Evolutionary conservation across 2,797 vertebrate genomes (phyloP).

Genomic region (Falco rusticolus): DNA sequence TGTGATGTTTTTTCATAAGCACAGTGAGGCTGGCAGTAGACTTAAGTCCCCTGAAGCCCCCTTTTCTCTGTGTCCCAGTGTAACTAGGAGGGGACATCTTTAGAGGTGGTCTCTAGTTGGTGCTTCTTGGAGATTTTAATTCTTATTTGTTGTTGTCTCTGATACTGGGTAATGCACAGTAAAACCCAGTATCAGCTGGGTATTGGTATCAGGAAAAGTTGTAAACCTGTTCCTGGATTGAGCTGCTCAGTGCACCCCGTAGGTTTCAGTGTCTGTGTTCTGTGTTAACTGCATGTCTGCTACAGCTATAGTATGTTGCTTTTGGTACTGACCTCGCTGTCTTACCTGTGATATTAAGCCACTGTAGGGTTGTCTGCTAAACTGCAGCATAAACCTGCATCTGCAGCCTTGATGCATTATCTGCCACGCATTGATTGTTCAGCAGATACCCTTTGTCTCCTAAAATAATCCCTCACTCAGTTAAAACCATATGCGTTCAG

Average conservation of each 20-base stretch:
- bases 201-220: not conserved
- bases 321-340: not conserved
- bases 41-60: not conserved
- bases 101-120: not conserved
- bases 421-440: not conserved
- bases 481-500: not conserved
- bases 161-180: fast-evolving
- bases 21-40: not conserved
- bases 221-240: not conserved
- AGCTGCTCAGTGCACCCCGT: not conserved
- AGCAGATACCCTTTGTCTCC: not conserved
- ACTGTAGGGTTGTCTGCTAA: not conserved
- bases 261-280: not conserved
- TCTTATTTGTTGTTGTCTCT: not conserved
- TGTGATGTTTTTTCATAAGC: not conserved
- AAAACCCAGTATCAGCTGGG: not conserved
- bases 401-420: not conserved
- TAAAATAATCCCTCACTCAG: not conserved
- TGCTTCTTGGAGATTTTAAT: not conserved
- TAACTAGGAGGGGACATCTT: not conserved
- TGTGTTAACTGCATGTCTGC: not conserved
- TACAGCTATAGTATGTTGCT: not conserved
- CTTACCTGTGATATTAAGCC: not conserved
- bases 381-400: not conserved
- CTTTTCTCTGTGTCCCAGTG: not conserved